phyloP scores from a whole-genome alignment of 2,113 vertebrate genomes.

The Anthoscopus minutus region DNA sequence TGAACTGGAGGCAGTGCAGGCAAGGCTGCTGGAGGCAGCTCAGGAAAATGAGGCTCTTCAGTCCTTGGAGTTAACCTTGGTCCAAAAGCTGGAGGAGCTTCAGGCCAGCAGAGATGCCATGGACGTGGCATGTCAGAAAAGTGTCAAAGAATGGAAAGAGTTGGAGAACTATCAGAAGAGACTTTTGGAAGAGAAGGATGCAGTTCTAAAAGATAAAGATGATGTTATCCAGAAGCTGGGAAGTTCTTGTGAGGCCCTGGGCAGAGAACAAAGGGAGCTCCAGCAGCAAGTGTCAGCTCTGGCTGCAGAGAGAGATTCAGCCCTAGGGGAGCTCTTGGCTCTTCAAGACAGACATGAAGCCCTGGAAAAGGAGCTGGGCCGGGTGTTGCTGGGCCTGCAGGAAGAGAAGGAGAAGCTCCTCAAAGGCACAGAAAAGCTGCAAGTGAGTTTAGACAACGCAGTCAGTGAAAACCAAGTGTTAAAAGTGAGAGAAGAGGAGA shows the following conservation, averaged over 20 bases:
- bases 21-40: constrained; percentile 63
- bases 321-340: constrained; percentile 62
- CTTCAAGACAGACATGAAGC: constrained; percentile 67
- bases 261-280: constrained; percentile 66
- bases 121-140: constrained; percentile 54
- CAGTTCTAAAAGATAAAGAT: constrained; percentile 73
- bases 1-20: constrained; percentile 65
- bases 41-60: constrained; percentile 69
- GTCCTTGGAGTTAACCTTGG: constrained; percentile 46
- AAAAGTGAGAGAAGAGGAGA: constrained; percentile 34
- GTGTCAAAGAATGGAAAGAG: constrained; percentile 56
- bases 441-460: constrained; percentile 42
- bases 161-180: constrained; percentile 65
- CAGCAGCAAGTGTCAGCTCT: constrained; percentile 69
- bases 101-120: constrained; percentile 55
- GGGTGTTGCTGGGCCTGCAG: constrained; percentile 70
- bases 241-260: constrained; percentile 72
- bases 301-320: constrained; percentile 72
- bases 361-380: constrained; percentile 73
- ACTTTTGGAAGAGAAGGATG: constrained; percentile 73
- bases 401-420: constrained; percentile 67
- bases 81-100: constrained; percentile 68
- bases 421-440: constrained; percentile 63
- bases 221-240: constrained; percentile 73
- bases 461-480: constrained; percentile 68